Base-by-base conservation (phyloP, 2,113 vertebrate genomes). In the Phalacrocorax brasilianus region DNA sequence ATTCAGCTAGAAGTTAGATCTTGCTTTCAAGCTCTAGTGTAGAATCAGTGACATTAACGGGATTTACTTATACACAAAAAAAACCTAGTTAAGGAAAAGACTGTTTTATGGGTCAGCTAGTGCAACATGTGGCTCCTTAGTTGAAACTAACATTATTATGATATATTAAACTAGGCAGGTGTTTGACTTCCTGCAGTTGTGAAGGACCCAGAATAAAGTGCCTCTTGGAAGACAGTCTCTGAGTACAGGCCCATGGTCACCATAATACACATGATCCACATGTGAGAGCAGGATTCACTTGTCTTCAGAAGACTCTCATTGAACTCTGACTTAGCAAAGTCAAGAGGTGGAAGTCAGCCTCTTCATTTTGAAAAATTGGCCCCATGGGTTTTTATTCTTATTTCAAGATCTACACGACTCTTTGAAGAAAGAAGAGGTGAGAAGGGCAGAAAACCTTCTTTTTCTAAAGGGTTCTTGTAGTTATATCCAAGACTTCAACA, bases 401-500 rank as follows among this genome's bases (percentile, higher is more conserved):
- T 96, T 95, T 95, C 82, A 89, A 96, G 91, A 76, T n/a, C 90
- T 68, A 44, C 74, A 58, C 53, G 50, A 89, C 22, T 62, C 62
- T 95, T 91, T 93, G 95, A 96, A 96, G 72, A 80, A 86, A 62
- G 90, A 86, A 91, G 90, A 96, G 96, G 96, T 96, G 93, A 97
- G 91, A 93, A 97, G 95, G 96, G 95, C 95, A 97, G 59, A 74
- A 96, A 96, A 74, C 20, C 90, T 83, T 85, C 61, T 75, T 87
- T 90, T 94, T 82, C 83, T 81, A 80, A 91, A 65, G 45, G 26
- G 90, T 89, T 88, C 96, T 94, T 91, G 74, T 79, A 93, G 62
- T 88, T 93, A 45, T 58, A 94, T 88, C 87, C 88, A 93, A 91
- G 95, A 85, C 63, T 96, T 83, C 85, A 95, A 93, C 83, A 96